These are phyloP conservation scores for Thalpophila matura DNA, from an alignment of 2,888 invertebrate genomes.

Conservation along the genomic window DNA sequence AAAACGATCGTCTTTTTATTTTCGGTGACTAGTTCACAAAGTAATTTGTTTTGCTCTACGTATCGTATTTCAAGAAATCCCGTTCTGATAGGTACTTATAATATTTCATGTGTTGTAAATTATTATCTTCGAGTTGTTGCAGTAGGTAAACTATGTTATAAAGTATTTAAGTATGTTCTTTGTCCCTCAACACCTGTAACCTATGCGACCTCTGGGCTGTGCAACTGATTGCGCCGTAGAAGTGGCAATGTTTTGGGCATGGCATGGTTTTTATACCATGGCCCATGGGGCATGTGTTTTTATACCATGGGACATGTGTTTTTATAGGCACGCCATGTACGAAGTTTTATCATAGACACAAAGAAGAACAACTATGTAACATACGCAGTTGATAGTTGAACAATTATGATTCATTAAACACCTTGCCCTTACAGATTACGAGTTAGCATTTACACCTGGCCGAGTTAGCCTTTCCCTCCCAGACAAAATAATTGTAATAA, in stretches of 20 bases:
- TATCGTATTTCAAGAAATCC: background rate
- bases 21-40: conserved; percentile 73
- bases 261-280: too few species aligned
- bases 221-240: too few species aligned
- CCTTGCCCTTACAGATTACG: conserved; percentile 42
- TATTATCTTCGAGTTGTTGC: conserved; percentile 9
- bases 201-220: too few species aligned
- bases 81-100: background rate
- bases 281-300: too few species aligned
- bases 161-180: too few species aligned
- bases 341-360: too few species aligned
- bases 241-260: too few species aligned
- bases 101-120: background rate
- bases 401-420: conserved; percentile 67
- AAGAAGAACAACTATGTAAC: too few species aligned
- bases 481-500: too few species aligned
- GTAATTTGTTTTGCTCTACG: conserved; percentile 34
- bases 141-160: conserved; percentile 16
- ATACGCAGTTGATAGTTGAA: conserved; percentile 45
- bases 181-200: too few species aligned
- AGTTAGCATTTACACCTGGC: conserved; percentile 54
- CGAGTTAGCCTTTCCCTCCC: conserved; percentile 1
- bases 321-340: too few species aligned
- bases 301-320: too few species aligned
- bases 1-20: conserved; percentile 76